phyloP scores from a whole-genome alignment of 2,888 invertebrate species.

The Acholoe squamosa region DNA sequence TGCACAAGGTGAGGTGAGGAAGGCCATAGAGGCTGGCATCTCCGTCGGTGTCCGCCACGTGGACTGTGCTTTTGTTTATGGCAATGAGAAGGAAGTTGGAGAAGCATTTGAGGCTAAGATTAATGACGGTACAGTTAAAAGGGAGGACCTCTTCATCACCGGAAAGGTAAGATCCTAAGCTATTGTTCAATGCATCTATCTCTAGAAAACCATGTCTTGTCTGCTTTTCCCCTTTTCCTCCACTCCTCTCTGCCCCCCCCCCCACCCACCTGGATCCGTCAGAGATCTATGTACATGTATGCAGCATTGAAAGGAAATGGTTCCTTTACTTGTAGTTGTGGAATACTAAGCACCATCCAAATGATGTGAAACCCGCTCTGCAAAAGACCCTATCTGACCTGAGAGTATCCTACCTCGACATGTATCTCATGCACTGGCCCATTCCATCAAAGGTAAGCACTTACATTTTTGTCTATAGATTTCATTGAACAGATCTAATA shows the following conservation, averaged over 20 bases:
- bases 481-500: no score
- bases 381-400: constrained; percentile 42
- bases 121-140: constrained; percentile 74
- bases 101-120: constrained; percentile 74
- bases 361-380: constrained; percentile 45
- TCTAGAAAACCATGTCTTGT: no score
- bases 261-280: no score
- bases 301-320: no score
- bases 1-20: constrained; percentile 83
- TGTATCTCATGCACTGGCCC: constrained; percentile 55
- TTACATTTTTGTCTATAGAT: no score
- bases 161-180: constrained; percentile 79
- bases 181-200: no score
- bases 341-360: constrained; percentile 25
- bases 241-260: no score
- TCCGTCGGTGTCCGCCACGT: constrained; percentile 91
- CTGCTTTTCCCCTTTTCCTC: no score
- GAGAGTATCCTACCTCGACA: neutral
- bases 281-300: no score
- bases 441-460: constrained; percentile 41
- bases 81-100: constrained; percentile 84
- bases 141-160: constrained; percentile 80
- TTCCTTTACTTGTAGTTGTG: constrained; percentile 41
- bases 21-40: constrained; percentile 86
- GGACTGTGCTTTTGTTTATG: constrained; percentile 89